These are phyloP conservation scores for Opisthograptis luteolata DNA, from an alignment of 2,888 invertebrate genomes.

Conservation along the genomic window DNA sequence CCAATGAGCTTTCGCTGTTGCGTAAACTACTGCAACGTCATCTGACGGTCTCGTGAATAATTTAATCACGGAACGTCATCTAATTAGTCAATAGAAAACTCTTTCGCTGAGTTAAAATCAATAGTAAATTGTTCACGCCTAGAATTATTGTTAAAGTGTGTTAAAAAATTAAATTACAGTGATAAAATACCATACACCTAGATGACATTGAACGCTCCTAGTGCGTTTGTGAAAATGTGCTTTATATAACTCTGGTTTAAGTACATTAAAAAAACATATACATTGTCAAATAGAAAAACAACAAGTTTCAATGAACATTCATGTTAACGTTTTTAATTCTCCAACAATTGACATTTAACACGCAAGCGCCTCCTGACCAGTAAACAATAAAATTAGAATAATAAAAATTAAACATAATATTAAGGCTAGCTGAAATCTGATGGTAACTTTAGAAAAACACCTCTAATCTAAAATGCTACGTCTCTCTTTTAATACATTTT, in stretches of 20 bases:
- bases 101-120: slow-evolving; percentile 5
- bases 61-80: slow-evolving; percentile 15
- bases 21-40: slow-evolving; percentile 14
- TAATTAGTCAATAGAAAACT: slow-evolving; percentile 20
- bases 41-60: slow-evolving; percentile 6
- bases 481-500: slow-evolving; percentile 62
- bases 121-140: not conserved
- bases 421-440: slow-evolving; percentile 81
- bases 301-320: not conserved
- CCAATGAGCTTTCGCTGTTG: slow-evolving; percentile 34
- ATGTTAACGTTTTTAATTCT: not conserved
- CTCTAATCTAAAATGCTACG: slow-evolving; percentile 70
- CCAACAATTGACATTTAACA: slow-evolving; percentile 37
- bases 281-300: not conserved
- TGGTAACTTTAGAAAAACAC: slow-evolving; percentile 81
- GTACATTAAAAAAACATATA: too few species aligned
- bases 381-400: slow-evolving; percentile 55
- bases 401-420: slow-evolving; percentile 64
- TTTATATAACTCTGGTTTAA: too few species aligned
- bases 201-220: too few species aligned
- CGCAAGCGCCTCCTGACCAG: slow-evolving; percentile 71
- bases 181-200: too few species aligned
- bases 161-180: too few species aligned
- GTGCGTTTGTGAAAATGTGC: too few species aligned
- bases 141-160: not conserved